Conservation (phyloP, 2,797 vertebrate genomes). For the Peromyscus eremicus region DNA sequence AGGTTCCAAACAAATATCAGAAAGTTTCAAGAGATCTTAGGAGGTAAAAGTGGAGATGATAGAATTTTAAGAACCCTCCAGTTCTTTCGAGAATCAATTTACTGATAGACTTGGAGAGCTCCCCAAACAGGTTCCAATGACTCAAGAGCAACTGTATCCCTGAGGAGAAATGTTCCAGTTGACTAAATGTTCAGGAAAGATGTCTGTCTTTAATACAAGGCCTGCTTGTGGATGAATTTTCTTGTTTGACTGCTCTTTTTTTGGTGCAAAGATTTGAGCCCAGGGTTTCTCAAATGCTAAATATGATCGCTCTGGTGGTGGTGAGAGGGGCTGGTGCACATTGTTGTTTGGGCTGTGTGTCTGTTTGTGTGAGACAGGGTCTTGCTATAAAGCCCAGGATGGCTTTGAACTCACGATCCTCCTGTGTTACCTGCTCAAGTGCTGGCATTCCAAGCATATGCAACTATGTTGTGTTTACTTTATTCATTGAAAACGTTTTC, state of each 20-base stretch:
- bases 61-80: background rate
- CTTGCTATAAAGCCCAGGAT: background rate
- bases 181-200: background rate
- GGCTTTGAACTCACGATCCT: background rate
- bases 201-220: background rate
- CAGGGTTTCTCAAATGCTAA: background rate
- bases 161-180: background rate
- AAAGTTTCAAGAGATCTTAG: conserved; percentile 41
- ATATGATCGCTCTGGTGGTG: background rate
- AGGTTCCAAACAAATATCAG: conserved; percentile 31
- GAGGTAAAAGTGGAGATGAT: background rate
- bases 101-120: too few relatives aligned
- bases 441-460: background rate
- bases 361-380: background rate
- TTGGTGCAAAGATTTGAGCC: background rate
- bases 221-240: background rate
- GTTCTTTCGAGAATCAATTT: background rate
- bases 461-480: background rate
- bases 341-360: background rate
- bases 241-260: background rate
- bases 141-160: background rate
- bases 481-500: background rate
- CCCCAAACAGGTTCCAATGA: background rate
- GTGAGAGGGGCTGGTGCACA: background rate
- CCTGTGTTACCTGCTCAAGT: background rate